These are phyloP conservation scores for Pegea sp. DNA, from an alignment of 23 tunicate species.

Conservation along the genomic window DNA sequence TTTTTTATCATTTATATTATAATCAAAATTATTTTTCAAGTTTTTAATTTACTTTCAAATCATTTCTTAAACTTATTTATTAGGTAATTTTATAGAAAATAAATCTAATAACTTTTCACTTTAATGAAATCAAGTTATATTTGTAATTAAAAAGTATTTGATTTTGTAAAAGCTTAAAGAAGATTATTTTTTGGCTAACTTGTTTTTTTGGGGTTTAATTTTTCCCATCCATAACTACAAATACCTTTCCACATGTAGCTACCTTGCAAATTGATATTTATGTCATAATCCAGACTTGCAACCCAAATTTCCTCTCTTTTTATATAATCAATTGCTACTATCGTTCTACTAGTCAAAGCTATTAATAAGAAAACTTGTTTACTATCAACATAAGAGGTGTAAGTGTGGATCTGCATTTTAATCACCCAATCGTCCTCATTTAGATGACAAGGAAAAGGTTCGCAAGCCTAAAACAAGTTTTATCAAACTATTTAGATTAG, in stretches of 20 bases:
- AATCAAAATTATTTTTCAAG: too few relatives aligned
- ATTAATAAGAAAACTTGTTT: slow-evolving; percentile 12
- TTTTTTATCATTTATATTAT: too few relatives aligned
- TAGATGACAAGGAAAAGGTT: slow-evolving; percentile 38
- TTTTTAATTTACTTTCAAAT: too few relatives aligned
- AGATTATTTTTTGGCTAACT: too few relatives aligned
- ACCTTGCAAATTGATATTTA: slow-evolving; percentile 2
- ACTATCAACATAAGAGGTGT: neutral
- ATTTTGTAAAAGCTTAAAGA: too few relatives aligned
- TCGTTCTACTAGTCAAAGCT: slow-evolving; percentile 19
- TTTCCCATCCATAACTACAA: neutral
- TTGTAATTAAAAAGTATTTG: too few relatives aligned
- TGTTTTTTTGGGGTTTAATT: too few relatives aligned
- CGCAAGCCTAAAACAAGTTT: slow-evolving; percentile 12
- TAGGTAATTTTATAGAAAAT: too few relatives aligned
- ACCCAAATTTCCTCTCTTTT: slow-evolving; percentile 30
- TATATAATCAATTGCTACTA: slow-evolving; percentile 45
- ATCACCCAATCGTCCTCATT: slow-evolving; percentile 37
- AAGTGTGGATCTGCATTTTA: slow-evolving; percentile 11
- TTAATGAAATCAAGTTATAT: too few relatives aligned
- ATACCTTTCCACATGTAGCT: neutral
- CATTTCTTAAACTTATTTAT: too few relatives aligned
- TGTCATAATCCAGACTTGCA: slow-evolving; percentile 1
- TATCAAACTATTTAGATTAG: neutral
- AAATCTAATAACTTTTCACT: too few relatives aligned